phyloP scores from a whole-genome alignment of 2,797 vertebrate species.

The Acridotheres tristis region DNA sequence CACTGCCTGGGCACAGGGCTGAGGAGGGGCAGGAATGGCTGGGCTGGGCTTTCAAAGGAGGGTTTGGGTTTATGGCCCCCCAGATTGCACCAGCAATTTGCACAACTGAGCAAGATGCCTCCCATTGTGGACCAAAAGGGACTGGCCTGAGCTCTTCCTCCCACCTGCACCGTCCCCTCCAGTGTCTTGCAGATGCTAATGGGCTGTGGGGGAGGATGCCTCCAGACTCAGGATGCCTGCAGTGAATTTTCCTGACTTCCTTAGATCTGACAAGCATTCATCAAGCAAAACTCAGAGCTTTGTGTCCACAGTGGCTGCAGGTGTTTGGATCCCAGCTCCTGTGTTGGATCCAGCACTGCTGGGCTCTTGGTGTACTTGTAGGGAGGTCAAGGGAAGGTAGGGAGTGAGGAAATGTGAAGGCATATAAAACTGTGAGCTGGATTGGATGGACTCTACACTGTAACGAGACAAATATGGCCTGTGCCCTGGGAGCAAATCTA shows the following conservation, averaged over 20 bases:
- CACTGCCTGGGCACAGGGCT: background rate
- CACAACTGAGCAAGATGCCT: constrained; percentile 17
- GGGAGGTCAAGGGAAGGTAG: background rate
- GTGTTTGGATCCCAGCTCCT: background rate
- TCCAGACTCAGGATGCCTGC: background rate
- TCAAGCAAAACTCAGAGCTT: background rate
- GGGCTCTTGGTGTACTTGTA: background rate
- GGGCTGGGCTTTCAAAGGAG: constrained; percentile 45
- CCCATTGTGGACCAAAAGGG: background rate
- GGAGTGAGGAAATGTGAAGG: background rate
- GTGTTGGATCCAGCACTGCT: background rate
- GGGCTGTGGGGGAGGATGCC: background rate
- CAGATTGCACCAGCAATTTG: constrained; percentile 27
- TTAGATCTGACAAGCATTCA: background rate
- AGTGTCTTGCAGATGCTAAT: constrained; percentile 39
- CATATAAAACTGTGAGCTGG: background rate
- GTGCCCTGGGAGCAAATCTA: background rate
- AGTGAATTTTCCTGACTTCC: background rate
- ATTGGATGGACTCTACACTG: background rate
- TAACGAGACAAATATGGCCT: background rate
- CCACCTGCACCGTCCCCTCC: background rate
- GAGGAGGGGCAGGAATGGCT: constrained; percentile 24
- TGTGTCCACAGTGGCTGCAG: rapidly evolving
- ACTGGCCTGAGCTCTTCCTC: background rate
- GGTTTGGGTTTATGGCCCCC: constrained; percentile 49